Evolutionary conservation across 2,888 invertebrate species (phyloP), one percentile per base, ranked within the genome.

Genomic region (Tinea semifulvella): DNA sequence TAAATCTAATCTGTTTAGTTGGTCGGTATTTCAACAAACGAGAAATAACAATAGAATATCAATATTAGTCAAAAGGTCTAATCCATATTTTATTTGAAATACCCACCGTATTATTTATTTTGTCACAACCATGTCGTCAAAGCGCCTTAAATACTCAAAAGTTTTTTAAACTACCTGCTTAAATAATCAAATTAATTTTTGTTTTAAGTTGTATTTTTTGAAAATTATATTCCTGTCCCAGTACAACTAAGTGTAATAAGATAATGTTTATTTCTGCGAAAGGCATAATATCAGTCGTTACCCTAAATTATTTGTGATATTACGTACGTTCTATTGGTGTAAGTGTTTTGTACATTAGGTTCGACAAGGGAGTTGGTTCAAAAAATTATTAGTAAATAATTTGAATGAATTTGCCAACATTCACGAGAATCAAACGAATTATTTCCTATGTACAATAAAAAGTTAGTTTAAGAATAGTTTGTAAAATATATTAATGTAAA

Each of bases 281-380:
- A 36, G 18, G 36, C 18, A 36, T 36, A n/a, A 22, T 20, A 40
- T 13, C 62, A 50, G 59, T 71, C 71, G 74, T 75, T 74, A 71
- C 71, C 72, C 68, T 77, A 77, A 77, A 74, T 77, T 75, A 77
- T 75, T 74, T 70, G 74, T 76, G 77, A 77, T 79, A 79, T 71
- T 65, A 66, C 64, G 56, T 62, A 66, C 59, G 61, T 61, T 17
- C 7, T 40, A 40, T 40, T 22, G 22, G 40, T 40, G 19, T 22
- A 40, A 36, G 18, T 40, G 5, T 40, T 40, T 17, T 39, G 19
- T n/a, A n/a, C 3, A 11, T 40, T 6, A 11, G 6, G n/a, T 36
- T 36, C 16, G 16, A 18, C 36, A n/a, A 36, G 18, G 42, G 19
- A 43, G 14, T 19, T 14, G 18, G n/a, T 43, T 42, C 42, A 28